Percentiles rank a stretch among this genome's conserved stretches.
phyloP scores from a whole-genome alignment of 37 sponge, comb jelly and placozoan species.

The Chondrosia reniformis region DNA sequence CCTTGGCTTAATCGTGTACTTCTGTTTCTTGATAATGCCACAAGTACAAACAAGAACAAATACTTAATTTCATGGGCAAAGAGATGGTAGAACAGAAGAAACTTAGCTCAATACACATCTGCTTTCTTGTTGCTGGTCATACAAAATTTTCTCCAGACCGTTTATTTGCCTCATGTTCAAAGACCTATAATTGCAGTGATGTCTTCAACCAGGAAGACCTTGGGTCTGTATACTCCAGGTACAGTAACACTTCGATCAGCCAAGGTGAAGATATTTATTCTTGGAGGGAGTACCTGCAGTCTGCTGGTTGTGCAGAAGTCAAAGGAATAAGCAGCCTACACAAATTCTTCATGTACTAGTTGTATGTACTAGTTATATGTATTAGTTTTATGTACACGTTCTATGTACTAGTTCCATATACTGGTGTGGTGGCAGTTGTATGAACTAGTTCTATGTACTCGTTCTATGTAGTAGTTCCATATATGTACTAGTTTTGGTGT shows the following conservation, averaged over 20 bases:
- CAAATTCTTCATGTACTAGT: no score
- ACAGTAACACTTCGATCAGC: not conserved
- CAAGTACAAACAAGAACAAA: constrained; percentile 32
- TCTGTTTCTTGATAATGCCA: constrained; percentile 41
- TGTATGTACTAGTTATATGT: no score
- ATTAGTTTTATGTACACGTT: no score
- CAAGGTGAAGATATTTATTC: not conserved
- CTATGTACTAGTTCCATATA: no score
- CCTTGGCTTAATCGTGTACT: constrained; percentile 29
- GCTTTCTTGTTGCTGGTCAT: constrained; percentile 46
- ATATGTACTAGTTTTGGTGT: no score
- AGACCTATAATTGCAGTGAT: constrained; percentile 16
- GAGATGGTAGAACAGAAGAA: constrained; percentile 3
- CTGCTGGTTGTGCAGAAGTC: no score
- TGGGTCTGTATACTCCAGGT: not conserved
- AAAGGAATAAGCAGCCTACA: no score
- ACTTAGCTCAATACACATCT: constrained; percentile 6
- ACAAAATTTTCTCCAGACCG: constrained; percentile 53
- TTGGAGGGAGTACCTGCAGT: constrained; percentile 23
- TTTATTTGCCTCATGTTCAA: constrained; percentile 17
- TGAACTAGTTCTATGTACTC: no score
- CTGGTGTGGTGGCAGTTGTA: no score
- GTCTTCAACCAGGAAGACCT: constrained; percentile 31
- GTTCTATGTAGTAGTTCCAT: no score
- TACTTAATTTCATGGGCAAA: constrained; percentile 30